Evolutionary conservation across 1,140 invertebrate genomes (phyloP), one percentile per base, ranked within the genome.

Genomic region (Drosophila ironensis): DNA sequence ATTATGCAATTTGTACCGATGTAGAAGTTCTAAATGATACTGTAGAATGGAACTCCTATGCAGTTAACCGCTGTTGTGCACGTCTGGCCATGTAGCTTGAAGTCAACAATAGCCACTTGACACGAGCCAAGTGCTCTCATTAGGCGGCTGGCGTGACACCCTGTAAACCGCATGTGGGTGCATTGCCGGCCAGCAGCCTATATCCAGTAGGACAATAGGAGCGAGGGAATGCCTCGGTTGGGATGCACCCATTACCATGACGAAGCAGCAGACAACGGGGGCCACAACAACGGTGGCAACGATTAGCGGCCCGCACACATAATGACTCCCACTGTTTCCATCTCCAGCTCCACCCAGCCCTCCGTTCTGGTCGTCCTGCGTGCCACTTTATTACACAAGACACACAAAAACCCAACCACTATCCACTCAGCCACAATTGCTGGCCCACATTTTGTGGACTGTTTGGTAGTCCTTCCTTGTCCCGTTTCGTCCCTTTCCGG

Each of bases 281-380:
- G 42, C 77, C 77, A 88, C 71, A 76, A 87, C 72, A 87, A 75
- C 74, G 53, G 70, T 33, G 48, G 67, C 45, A 81, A 44, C 82
- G 71, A 76, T 86, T 87, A 87, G 61, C 44, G 37, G 35, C 45
- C 30, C 16, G 50, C 48, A 51, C 57, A 51, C 59, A 63, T 67
- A 52, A 44, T 35, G 64, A 17, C 41, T 33, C 16, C n/a, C 30
- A 19, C 25, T 35, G 40, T 33, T 12, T 33, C 30, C 30, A 2
- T 5, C 30, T 33, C 30, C 12, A n/a, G n/a, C 20, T 11, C 28
- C 38, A 33, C 33, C 37, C 40, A 52, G 25, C 28, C 14, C 16
- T 45, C 2, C 6, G 27, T 42, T 20, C n/a, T n/a, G n/a, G n/a
- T 22, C 20, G 20, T 37, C 24, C 19, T 54, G 63, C 59, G 37